Evolutionary conservation across 2,113 vertebrate genomes (phyloP).

Genomic region (Chlorodrepanis virens): DNA sequence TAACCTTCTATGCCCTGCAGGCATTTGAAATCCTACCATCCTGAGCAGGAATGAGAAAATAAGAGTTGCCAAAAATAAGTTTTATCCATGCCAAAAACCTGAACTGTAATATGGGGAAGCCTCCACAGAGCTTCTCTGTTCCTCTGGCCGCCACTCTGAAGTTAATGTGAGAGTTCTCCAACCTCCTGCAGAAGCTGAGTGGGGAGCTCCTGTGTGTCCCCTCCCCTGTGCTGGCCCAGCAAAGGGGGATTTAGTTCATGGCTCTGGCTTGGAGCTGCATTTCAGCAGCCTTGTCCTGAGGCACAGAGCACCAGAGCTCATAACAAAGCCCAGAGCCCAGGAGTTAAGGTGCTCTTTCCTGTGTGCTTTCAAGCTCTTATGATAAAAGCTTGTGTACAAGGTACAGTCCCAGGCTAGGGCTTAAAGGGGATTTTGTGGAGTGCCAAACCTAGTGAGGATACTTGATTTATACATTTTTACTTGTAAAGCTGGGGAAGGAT

Average conservation of each 20-base stretch:
- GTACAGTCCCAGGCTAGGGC: not conserved
- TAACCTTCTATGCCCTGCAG: not conserved
- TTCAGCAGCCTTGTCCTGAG: not conserved
- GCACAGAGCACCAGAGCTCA: not conserved
- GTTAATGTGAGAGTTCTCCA: not conserved
- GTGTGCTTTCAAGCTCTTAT: not conserved
- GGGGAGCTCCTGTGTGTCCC: accelerated
- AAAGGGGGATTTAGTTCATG: not conserved
- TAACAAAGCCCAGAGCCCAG: not conserved
- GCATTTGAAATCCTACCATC: not conserved
- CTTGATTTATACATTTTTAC: not conserved
- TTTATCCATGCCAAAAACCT: not conserved
- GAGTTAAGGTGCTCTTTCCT: not conserved
- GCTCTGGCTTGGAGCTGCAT: not conserved
- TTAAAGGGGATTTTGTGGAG: not conserved
- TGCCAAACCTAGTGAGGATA: not conserved
- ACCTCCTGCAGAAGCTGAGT: not conserved
- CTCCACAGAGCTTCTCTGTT: not conserved
- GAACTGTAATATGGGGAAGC: accelerated
- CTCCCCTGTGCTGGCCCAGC: not conserved
- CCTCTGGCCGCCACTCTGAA: not conserved
- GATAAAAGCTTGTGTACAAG: not conserved
- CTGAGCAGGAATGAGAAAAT: not conserved
- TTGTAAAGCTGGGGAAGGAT: not conserved
- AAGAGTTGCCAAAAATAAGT: not conserved